phyloP scores from a whole-genome alignment of 2,888 invertebrate genomes.

The Gerris lacustris region DNA sequence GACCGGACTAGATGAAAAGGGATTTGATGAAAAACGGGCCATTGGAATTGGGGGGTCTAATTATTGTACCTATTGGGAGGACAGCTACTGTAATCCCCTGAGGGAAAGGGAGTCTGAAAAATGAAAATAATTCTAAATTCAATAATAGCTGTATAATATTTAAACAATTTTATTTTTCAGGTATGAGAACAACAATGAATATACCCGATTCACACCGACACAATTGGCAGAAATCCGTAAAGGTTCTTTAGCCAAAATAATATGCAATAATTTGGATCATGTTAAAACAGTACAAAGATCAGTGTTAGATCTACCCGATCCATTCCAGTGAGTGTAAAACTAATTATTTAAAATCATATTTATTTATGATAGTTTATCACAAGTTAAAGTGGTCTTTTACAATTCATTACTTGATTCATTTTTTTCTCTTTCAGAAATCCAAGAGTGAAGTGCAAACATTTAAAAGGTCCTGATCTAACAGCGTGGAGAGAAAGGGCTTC shows the following conservation, averaged over 20 bases:
- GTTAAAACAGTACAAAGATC: conserved; percentile 40
- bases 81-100: too few relatives aligned
- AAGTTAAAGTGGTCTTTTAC: not conserved
- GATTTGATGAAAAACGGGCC: too few relatives aligned
- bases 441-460: conserved; percentile 48
- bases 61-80: too few relatives aligned
- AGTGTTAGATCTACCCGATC: conserved; percentile 41
- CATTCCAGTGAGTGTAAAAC: conserved; percentile 37
- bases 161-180: conserved; percentile 24
- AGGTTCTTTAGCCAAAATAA: conserved; percentile 38
- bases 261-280: conserved; percentile 43
- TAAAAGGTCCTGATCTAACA: conserved; percentile 51
- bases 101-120: too few relatives aligned
- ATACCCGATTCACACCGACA: conserved; percentile 39
- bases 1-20: too few relatives aligned
- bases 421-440: conserved; percentile 48
- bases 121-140: too few relatives aligned
- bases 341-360: not conserved
- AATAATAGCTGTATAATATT: too few relatives aligned
- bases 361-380: not conserved
- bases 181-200: conserved; percentile 39
- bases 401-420: not conserved
- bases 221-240: conserved; percentile 44
- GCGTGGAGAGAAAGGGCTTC: conserved; percentile 45
- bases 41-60: too few relatives aligned